These are phyloP conservation scores for Drosophila mayri DNA, from an alignment of 1,140 invertebrate genomes.

Conservation along the genomic window DNA sequence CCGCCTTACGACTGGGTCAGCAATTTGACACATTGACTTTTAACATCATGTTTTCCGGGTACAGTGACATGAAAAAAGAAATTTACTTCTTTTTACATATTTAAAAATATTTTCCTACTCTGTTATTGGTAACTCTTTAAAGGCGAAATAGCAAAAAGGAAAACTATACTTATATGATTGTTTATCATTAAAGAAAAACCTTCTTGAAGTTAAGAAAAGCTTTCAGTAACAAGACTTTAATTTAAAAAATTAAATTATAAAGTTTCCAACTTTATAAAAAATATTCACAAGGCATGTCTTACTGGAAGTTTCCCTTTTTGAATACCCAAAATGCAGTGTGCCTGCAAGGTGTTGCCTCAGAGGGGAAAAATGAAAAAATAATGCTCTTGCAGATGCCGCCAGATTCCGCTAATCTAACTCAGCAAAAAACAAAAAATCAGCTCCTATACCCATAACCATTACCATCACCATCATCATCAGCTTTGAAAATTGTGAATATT, in stretches of 20 bases:
- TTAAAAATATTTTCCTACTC: not conserved
- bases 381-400: conserved; percentile 23
- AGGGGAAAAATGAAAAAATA: conserved; percentile 17
- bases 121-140: fast-evolving
- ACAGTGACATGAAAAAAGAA: not conserved
- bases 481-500: conserved; percentile 32
- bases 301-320: not conserved
- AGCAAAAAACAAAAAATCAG: conserved; percentile 4
- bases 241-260: not conserved
- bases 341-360: conserved; percentile 6
- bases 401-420: conserved; percentile 24
- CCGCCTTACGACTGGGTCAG: conserved; percentile 27
- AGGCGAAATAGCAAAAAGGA: not conserved
- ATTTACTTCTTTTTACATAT: not conserved
- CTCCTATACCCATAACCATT: conserved; percentile 4
- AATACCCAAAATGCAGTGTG: conserved; percentile 6
- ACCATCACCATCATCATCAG: conserved; percentile 40
- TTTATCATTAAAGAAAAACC: not conserved
- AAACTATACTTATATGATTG: no score
- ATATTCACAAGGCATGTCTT: not conserved
- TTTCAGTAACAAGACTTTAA: not conserved
- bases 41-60: conserved; percentile 24
- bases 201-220: not conserved
- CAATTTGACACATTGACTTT: conserved; percentile 51
- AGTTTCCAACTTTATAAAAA: not conserved